A percentile compares a stretch with the other conserved stretches of the same genome.
These are phyloP conservation scores for Hemiscyllium ocellatum DNA, from an alignment of 2,113 vertebrate species.

Conservation along the genomic window DNA sequence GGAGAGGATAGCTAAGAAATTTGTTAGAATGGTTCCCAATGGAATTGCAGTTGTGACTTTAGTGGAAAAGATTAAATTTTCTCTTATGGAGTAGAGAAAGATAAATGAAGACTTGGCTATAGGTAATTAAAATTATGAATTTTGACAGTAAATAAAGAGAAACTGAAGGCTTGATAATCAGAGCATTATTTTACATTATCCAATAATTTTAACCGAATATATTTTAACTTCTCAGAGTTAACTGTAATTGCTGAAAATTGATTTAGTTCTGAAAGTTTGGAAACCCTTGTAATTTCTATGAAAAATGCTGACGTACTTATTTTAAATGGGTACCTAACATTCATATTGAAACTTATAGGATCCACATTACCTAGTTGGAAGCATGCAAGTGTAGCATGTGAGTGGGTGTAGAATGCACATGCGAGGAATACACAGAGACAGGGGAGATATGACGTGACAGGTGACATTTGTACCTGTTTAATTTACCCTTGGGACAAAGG, in stretches of 20 bases:
- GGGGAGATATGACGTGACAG: not conserved
- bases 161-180: not conserved
- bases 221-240: not conserved
- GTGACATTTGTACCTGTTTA: not conserved
- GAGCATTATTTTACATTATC: not conserved
- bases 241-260: not conserved
- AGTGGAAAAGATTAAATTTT: not conserved
- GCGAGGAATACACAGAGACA: not conserved
- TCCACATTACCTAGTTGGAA: not conserved
- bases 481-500: not conserved
- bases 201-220: not conserved
- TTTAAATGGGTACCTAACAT: not conserved
- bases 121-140: too few species aligned
- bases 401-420: not conserved
- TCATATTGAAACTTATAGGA: not conserved
- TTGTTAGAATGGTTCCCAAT: not conserved
- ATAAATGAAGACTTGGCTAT: too few species aligned
- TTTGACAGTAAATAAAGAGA: not conserved
- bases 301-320: not conserved
- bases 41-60: not conserved
- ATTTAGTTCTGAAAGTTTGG: not conserved
- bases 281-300: not conserved
- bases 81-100: too few species aligned
- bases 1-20: not conserved
- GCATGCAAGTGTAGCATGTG: not conserved